A percentile compares a stretch with the other conserved stretches of the same genome.
These are phyloP conservation scores for Rhagoletis zephyria DNA, from an alignment of 1,140 invertebrate genomes.

Conservation along the genomic window DNA sequence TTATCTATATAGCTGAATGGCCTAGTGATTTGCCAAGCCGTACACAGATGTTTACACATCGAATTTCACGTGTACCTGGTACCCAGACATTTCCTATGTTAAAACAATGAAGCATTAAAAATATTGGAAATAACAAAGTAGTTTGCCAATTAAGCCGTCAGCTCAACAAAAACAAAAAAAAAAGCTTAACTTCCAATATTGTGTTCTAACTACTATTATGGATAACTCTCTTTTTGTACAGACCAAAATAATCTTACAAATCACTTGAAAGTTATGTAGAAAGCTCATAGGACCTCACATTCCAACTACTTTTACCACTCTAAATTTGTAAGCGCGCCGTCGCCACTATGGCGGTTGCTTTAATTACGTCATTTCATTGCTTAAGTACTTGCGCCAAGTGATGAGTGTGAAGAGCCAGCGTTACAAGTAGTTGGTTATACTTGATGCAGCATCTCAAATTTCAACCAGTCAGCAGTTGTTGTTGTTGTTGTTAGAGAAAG, in stretches of 20 bases:
- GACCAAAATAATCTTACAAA: not conserved
- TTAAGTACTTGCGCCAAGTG: not conserved
- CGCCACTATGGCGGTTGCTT: conserved; percentile 16
- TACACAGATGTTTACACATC: too few relatives aligned
- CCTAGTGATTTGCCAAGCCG: too few relatives aligned
- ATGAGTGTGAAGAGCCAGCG: not conserved
- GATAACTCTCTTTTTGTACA: too few relatives aligned
- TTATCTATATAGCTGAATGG: too few relatives aligned
- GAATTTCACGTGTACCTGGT: too few relatives aligned
- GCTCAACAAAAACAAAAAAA: too few relatives aligned
- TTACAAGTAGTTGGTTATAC: not conserved
- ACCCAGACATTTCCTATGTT: too few relatives aligned
- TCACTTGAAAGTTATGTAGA: conserved; percentile 3
- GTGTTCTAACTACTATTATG: too few relatives aligned
- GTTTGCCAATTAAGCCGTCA: too few relatives aligned
- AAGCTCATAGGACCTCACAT: not conserved
- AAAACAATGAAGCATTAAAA: too few relatives aligned
- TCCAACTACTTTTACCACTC: conserved; percentile 18
- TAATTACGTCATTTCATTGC: conserved; percentile 44
- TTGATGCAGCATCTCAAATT: conserved; percentile 14
- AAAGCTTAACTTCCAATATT: too few relatives aligned
- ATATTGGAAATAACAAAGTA: too few relatives aligned
- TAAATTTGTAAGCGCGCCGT: not conserved
- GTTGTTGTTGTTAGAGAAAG: not conserved
- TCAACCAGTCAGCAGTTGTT: not conserved